phyloP scores from a whole-genome alignment of 2,113 vertebrate genomes.

The Microcebus jonahi region DNA sequence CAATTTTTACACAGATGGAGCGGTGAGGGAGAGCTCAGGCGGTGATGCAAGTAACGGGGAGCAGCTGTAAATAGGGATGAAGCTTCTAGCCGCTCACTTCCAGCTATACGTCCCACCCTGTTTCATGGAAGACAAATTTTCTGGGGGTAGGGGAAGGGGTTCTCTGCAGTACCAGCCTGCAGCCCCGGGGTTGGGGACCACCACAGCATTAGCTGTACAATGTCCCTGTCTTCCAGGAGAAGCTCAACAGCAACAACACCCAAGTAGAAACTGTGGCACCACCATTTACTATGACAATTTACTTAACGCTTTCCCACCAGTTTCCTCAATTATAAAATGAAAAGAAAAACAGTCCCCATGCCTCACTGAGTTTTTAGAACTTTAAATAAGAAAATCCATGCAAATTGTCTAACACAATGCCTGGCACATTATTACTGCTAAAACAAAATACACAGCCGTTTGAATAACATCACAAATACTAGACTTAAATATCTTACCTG shows the following conservation, averaged over 20 bases:
- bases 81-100: no score
- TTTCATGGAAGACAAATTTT: no score
- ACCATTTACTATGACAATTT: neutral
- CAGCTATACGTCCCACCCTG: no score
- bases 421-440: neutral
- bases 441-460: neutral
- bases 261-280: neutral
- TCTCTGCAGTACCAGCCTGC: no score
- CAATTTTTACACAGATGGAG: no score
- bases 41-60: no score
- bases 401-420: neutral
- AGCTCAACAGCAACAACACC: neutral
- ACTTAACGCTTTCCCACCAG: neutral
- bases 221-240: neutral
- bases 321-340: slow-evolving; percentile 33
- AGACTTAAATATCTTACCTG: slow-evolving; percentile 84
- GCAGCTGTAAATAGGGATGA: no score
- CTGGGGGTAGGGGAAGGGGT: no score
- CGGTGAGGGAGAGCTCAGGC: no score
- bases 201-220: neutral
- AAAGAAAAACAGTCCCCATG: neutral
- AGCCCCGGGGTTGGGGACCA: no score
- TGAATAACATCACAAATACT: slow-evolving; percentile 39
- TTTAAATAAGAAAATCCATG: slow-evolving; percentile 41
- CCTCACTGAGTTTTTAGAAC: neutral